These are phyloP conservation scores for Rousettus madagascariensis DNA, from an alignment of 2,797 vertebrate genomes.

Conservation along the genomic window DNA sequence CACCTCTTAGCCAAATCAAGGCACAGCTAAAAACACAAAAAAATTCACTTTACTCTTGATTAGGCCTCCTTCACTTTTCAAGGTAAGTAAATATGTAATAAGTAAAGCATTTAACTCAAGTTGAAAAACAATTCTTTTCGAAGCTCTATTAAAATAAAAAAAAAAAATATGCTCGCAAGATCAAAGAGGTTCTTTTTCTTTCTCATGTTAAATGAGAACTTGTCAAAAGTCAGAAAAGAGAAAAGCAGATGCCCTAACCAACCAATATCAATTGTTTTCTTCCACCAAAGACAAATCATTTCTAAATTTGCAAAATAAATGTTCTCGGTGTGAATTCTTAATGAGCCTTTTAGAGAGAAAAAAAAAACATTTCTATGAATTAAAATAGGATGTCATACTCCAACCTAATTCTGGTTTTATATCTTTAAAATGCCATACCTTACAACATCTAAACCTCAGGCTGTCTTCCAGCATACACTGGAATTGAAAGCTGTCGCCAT, in stretches of 20 bases:
- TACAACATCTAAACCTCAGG: background rate
- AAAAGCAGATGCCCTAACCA: conserved; percentile 31
- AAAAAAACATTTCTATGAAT: conserved; percentile 43
- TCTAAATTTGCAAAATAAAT: conserved; percentile 46
- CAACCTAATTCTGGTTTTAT: conserved; percentile 2
- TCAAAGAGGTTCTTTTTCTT: background rate
- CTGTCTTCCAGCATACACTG: background rate
- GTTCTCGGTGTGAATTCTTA: conserved; percentile 53
- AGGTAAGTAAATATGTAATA: conserved; percentile 57
- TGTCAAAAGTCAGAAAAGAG: background rate
- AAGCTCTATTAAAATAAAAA: conserved; percentile 64
- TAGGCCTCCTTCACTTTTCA: conserved; percentile 59
- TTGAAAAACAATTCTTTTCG: conserved; percentile 65
- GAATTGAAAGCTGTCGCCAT: background rate
- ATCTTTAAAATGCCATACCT: background rate
- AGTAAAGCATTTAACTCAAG: conserved; percentile 58
- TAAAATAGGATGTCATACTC: conserved; percentile 11
- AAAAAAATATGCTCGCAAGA: background rate
- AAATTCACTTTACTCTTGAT: background rate
- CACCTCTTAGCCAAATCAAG: conserved; percentile 27
- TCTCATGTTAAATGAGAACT: conserved; percentile 19
- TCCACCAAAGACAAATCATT: conserved; percentile 2
- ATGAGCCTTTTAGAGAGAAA: conserved; percentile 48
- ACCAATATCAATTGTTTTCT: conserved; percentile 36
- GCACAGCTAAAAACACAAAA: background rate